Evolutionary conservation across 2,797 vertebrate species (phyloP), one percentile per base, ranked within the genome.

Genomic region (Macrochelys suwanniensis): DNA sequence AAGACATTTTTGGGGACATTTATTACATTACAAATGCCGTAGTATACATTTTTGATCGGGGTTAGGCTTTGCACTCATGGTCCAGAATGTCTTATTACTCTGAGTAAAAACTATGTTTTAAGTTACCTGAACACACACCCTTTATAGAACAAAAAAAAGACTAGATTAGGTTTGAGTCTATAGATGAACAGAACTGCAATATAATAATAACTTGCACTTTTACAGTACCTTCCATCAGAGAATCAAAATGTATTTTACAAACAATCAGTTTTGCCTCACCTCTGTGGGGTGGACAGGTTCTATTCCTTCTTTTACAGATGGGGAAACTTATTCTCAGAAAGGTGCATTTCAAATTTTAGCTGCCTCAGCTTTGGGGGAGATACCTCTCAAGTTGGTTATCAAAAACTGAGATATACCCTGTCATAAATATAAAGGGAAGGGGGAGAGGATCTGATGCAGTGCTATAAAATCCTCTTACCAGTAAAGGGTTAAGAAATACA

Each of bases 41-140:
- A 92, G 90, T 94, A 88, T 93, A 91, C 94, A 85, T 33, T 11
- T 85, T 96, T 84, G 57, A 78, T 56, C 81, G 57, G 71, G 87
- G 50, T 91, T 82, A 82, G 65, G 25, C 92, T 92, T 93, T 94
- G 53, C 50, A n/a, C 5, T 94, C 82, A 87, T 93, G 82, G 85
- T 88, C 86, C 89, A 81, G 59, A 92, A 79, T 47, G 54, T 54
- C 19, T 92, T 45, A 51, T 96, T 94, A 94, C 65, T 87, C 85
- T 19, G 21, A 89, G 65, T 28, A 95, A 94, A 96, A 94, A 71
- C 49, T 90, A 9, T 68, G 25, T 47, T 47, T 96, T 85, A 95
- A 86, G 25, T 21, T 88, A 80, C 42, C 28, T 45, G 88, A 81
- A 80, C 31, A 80, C 50, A 65, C 85, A 42, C 85, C 53, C 80